Evolutionary conservation across 1,140 invertebrate species (phyloP).

Genomic region (Conopomorpha cramerella): DNA sequence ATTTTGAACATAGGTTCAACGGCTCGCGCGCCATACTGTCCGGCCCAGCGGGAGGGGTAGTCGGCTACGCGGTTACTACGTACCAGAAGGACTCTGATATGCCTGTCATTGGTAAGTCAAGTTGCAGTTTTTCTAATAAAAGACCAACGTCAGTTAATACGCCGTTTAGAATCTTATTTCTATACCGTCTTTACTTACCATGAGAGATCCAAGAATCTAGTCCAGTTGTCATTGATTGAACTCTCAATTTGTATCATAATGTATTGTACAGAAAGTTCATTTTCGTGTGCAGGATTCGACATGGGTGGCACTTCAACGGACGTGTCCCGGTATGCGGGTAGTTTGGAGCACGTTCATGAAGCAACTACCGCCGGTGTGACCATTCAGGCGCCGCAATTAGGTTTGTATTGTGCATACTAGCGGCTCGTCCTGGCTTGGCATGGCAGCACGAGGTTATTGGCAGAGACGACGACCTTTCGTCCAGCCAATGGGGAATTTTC

Average conservation of each 20-base stretch:
- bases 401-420: conserved; percentile 21
- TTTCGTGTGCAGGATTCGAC: conserved; percentile 77
- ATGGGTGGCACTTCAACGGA: conserved; percentile 99
- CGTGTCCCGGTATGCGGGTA: conserved; percentile 90
- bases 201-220: no score
- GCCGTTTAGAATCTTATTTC: no score
- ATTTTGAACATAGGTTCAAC: conserved; percentile 82
- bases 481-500: no score
- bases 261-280: no score
- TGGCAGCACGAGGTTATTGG: no score
- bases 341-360: conserved; percentile 95
- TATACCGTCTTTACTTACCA: no score
- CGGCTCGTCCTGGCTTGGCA: no score
- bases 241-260: no score
- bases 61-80: conserved; percentile 93
- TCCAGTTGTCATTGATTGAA: no score
- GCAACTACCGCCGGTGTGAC: conserved; percentile 94
- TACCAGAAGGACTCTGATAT: conserved; percentile 72
- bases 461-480: no score
- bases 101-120: conserved; percentile 67
- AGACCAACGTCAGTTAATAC: no score
- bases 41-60: conserved; percentile 96
- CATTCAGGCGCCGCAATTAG: conserved; percentile 93
- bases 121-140: no score
- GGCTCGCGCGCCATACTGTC: conserved; percentile 95